phyloP scores from a whole-genome alignment of 2,888 invertebrate species.

The Leptogaster cylindrica region DNA sequence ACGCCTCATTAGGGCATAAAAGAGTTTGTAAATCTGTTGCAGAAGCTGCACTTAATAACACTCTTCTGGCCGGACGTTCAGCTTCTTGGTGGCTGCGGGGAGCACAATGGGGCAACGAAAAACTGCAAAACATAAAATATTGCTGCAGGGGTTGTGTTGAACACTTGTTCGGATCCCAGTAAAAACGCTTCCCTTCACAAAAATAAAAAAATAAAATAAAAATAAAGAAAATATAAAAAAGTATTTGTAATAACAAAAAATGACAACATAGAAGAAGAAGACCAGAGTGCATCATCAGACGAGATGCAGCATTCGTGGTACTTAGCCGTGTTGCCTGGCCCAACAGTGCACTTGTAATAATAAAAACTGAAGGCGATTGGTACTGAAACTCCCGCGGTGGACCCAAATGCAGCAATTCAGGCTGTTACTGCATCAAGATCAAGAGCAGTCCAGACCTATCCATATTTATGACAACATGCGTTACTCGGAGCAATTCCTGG shows the following conservation, averaged over 20 bases:
- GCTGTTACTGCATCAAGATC: conserved; percentile 31
- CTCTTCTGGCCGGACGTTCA: background rate
- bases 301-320: background rate
- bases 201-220: too few relatives aligned
- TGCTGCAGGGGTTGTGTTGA: conserved; percentile 43
- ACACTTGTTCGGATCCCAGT: conserved; percentile 40
- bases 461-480: conserved; percentile 47
- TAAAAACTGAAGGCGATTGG: conserved; percentile 35
- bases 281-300: too few relatives aligned
- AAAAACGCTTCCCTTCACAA: conserved; percentile 43
- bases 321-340: conserved; percentile 7
- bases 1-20: conserved; percentile 30
- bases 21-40: conserved; percentile 20
- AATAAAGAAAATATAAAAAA: too few relatives aligned
- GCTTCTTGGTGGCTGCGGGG: background rate
- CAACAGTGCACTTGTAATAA: background rate
- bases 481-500: conserved; percentile 41
- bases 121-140: conserved; percentile 40
- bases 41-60: conserved; percentile 40
- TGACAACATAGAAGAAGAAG: background rate
- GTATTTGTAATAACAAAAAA: too few relatives aligned
- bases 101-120: conserved; percentile 31
- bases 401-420: conserved; percentile 16
- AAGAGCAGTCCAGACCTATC: conserved; percentile 40
- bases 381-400: conserved; percentile 34